phyloP scores from a whole-genome alignment of 1,140 invertebrate species.

The Lethocerus indicus region DNA sequence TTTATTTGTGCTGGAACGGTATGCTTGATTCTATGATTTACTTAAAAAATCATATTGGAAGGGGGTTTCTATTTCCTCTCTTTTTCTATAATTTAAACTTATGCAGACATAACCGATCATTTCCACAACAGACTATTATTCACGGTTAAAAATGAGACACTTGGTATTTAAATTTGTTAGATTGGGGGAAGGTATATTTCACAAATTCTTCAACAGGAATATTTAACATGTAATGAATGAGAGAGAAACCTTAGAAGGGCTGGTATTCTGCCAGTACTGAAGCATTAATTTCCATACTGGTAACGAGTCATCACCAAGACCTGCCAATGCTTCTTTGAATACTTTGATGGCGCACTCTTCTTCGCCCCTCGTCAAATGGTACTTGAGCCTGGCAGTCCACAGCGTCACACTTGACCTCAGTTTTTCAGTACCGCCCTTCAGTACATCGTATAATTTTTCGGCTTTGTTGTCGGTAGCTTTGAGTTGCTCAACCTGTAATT shows the following conservation, averaged over 20 bases:
- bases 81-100: no score
- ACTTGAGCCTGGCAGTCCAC: constrained; percentile 28
- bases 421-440: constrained; percentile 26
- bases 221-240: not conserved
- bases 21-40: no score
- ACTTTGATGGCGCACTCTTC: constrained; percentile 20
- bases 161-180: not conserved
- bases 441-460: constrained; percentile 24
- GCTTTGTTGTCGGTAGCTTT: constrained; percentile 7
- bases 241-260: constrained; percentile 18
- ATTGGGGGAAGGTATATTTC: not conserved
- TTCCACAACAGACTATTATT: no score
- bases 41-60: no score
- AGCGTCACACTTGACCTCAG: constrained; percentile 27
- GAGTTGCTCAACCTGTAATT: not conserved
- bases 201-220: not conserved
- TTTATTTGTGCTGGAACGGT: no score
- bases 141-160: not conserved
- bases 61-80: no score
- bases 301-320: constrained; percentile 21
- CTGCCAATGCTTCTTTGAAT: constrained; percentile 12
- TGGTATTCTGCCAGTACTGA: constrained; percentile 25
- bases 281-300: constrained; percentile 29
- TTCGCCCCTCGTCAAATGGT: constrained; percentile 22
- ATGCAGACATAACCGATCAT: no score